These are phyloP conservation scores for Ectobius pallidus DNA, from an alignment of 2,888 invertebrate species.

Conservation along the genomic window DNA sequence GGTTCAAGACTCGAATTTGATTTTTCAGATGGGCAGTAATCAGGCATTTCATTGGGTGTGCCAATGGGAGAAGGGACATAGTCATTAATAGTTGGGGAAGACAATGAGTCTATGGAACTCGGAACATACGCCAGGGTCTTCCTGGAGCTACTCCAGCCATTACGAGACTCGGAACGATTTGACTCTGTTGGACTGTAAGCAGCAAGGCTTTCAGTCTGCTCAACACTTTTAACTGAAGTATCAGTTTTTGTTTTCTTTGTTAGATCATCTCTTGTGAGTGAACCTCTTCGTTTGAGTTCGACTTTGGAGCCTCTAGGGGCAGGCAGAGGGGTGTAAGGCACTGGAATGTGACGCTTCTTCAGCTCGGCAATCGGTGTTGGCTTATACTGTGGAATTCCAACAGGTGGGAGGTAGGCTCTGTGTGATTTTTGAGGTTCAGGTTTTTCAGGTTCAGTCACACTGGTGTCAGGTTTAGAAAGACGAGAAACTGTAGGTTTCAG, in stretches of 20 bases:
- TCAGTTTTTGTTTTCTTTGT: not conserved
- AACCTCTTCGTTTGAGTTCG: not conserved
- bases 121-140: slow-evolving; percentile 27
- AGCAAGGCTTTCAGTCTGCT: not conserved
- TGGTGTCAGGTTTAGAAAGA: not conserved
- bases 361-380: slow-evolving; percentile 71
- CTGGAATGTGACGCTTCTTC: slow-evolving; percentile 54
- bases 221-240: not conserved
- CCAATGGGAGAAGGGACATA: slow-evolving; percentile 28
- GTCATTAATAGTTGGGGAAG: not conserved
- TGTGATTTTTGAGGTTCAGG: slow-evolving; percentile 9
- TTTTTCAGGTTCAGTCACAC: not conserved
- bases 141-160: slow-evolving; percentile 8
- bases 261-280: too few species aligned
- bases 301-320: not conserved
- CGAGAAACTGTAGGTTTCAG: slow-evolving; percentile 53
- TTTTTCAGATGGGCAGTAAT: slow-evolving; percentile 22
- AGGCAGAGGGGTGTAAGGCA: slow-evolving; percentile 44
- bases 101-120: slow-evolving; percentile 28
- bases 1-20: slow-evolving; percentile 13
- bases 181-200: not conserved
- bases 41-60: not conserved
- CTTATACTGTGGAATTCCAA: slow-evolving; percentile 58
- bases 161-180: slow-evolving; percentile 2
- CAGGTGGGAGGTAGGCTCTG: slow-evolving; percentile 9